Evolutionary conservation across 2,888 invertebrate species (phyloP), one percentile per base, ranked within the genome.

Genomic region (Augiades crinisus): DNA sequence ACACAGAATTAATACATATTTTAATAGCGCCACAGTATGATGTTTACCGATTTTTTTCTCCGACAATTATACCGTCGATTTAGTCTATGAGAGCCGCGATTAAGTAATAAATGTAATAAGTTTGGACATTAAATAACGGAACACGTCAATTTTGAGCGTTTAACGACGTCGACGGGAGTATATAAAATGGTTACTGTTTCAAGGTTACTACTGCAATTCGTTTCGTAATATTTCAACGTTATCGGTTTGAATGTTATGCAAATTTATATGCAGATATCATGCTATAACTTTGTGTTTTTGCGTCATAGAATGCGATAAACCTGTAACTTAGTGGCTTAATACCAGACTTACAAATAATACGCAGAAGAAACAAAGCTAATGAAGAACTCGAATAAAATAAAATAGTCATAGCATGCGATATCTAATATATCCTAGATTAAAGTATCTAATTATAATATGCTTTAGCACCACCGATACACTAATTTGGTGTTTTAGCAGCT

Each of bases 81-180:
- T 70, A 68, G 72, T 72, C 74, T 72, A 77, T 75, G 67, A 70
- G 68, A 71, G 66, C 67, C 63, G 57, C 65, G 62, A 83, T 83
- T 82, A 83, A 79, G 81, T 81, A 78, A 84, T 84, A 82, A 82
- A 80, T 73, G 68, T 75, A 73, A 81, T 81, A 65, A 72, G 69
- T 70, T 70, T 59, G 63, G 59, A 64, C 65, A 68, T 76, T 75
- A 77, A 68, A 57, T 71, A 81, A 81, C 78, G 78, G 80, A 72
- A 76, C 74, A 68, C 65, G 68, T 68, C 74, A 74, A 81, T 81
- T 81, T 78, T 60, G 63, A 63, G 56, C 67, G 62, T 68, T 69
- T 67, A 67, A 58, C 58, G 54, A 60, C 47, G 56, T 56, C 54
- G 57, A 62, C 47, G 16, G 38, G 31, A 14, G 14, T 33, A 21